Base-by-base conservation (phyloP, 2,113 vertebrate species). In the Athene noctua region DNA sequence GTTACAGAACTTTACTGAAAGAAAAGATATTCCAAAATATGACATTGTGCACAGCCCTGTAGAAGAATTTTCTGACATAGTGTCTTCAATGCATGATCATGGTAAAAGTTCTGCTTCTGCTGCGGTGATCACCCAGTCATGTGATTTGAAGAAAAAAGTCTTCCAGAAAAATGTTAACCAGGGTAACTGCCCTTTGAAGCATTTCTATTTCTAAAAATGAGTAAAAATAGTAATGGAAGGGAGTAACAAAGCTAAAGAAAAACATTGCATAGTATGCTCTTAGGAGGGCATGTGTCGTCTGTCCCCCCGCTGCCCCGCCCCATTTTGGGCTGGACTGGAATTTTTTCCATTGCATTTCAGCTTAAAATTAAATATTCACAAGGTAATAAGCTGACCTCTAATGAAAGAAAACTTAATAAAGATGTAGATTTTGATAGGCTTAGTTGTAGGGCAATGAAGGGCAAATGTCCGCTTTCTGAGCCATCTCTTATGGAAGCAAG, bases 251-350 rank as follows among this genome's bases (percentile, higher is more conserved):
- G 6, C 7, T 36, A 6, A 70, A 32, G 26, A 59, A 86, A 93
- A n/a, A 22, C 8, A 10, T 9, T 65, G 2, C 79, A 34, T 36
- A 2, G 0, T 20, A 21, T 61, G 11, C 26, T 47, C 6, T 72
- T 34, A 44, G 19, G 36, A 38, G 12, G 8, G 3, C 17, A 38
- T 38, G 38, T 38, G 38, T 38, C 38, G 2, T 40, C 44, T 61
- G 78, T 34, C 5, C 4, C 4, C 0, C 1, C 16, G 23, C 16
- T 1, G 4, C 5, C 2, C 52, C 49, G 27, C 5, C 44, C 44
- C 44, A 9, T 88, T 75, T 46, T 90, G 44, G 6, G 6, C 8
- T 70, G 15, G 14, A 42, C 27, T 74, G 8, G 40, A 67, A 3
- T 25, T 77, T 91, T 61, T 91, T 62, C 15, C 13, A 6, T 88